Evolutionary conservation across 2,888 invertebrate species (phyloP).

Genomic region (Leptopilina myrica): DNA sequence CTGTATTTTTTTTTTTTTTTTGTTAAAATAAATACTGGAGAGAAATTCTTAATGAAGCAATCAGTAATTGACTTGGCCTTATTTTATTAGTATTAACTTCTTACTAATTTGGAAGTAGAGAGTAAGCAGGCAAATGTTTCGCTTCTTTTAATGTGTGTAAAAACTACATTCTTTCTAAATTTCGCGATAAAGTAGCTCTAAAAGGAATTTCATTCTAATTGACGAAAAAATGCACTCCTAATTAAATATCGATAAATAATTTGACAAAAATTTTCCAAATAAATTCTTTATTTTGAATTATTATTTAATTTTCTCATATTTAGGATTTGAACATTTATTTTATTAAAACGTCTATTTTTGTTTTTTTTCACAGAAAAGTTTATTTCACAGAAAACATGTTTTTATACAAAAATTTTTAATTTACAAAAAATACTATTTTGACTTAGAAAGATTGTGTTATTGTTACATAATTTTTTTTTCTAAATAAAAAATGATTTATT

Average conservation of each 20-base stretch:
- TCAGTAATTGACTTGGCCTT: conserved; percentile 11
- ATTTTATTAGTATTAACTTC: conserved; percentile 7
- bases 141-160: conserved; percentile 3
- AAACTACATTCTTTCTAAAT: conserved; percentile 1
- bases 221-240: not conserved
- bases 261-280: not conserved
- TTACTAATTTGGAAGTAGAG: conserved; percentile 14
- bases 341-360: no score
- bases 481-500: not conserved
- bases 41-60: conserved; percentile 7
- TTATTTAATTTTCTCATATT: no score
- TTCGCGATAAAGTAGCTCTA: not conserved
- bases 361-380: no score
- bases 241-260: not conserved
- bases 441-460: no score
- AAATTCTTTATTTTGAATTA: not conserved
- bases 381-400: no score
- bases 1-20: no score
- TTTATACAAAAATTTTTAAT: no score
- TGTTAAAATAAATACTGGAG: not conserved
- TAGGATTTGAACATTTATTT: no score
- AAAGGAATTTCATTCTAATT: not conserved
- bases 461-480: not conserved
- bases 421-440: no score
- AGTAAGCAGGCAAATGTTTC: not conserved